phyloP scores from a whole-genome alignment of 2,797 vertebrate species.

The Galagoides demidoff region DNA sequence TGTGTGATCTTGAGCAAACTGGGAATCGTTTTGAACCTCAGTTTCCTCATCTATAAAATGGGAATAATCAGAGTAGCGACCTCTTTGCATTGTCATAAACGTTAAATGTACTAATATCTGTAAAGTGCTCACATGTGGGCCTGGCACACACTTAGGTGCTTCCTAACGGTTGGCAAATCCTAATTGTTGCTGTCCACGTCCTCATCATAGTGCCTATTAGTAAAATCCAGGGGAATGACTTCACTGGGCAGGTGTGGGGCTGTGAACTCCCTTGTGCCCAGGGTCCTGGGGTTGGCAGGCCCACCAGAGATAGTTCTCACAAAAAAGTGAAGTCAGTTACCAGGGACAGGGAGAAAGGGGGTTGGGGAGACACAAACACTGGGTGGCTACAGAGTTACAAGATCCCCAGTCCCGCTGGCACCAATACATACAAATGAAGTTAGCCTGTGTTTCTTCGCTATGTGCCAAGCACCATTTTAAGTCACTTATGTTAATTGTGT shows the following conservation, averaged over 20 bases:
- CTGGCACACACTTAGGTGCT: not conserved
- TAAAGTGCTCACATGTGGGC: not conserved
- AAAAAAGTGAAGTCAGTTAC: not conserved
- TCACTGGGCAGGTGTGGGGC: not conserved
- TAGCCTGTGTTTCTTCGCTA: not conserved
- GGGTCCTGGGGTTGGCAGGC: not conserved
- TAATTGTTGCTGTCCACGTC: not conserved
- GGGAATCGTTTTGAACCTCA: not conserved
- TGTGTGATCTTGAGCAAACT: not conserved
- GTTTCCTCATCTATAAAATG: not conserved
- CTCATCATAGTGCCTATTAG: not conserved
- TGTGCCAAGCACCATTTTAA: not conserved
- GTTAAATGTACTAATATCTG: not conserved
- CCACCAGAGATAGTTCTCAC: not conserved
- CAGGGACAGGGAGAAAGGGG: not conserved
- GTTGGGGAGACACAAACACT: not conserved
- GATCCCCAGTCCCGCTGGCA: no score
- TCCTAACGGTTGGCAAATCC: not conserved
- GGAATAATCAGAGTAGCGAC: not conserved
- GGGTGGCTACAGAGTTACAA: fast-evolving
- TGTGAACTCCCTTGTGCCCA: not conserved
- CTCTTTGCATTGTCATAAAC: not conserved
- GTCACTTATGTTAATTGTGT: not conserved
- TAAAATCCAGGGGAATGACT: not conserved
- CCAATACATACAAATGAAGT: not conserved